Conservation (phyloP, 1,140 invertebrate species). For the Cyrtorhinus lividipennis region DNA sequence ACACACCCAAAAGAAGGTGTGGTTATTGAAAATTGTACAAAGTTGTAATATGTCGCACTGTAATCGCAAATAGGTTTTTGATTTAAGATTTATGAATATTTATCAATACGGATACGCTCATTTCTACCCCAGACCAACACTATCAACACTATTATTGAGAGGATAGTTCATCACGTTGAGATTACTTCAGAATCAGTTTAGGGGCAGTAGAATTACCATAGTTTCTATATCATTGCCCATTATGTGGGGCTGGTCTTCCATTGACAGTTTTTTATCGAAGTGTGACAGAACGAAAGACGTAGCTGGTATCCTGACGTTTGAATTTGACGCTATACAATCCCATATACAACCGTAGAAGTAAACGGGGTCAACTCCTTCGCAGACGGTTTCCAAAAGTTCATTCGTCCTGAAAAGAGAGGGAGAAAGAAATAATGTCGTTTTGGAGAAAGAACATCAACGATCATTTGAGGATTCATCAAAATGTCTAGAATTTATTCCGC, state of each 20-base stretch:
- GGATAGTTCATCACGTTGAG: neutral
- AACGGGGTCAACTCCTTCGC: slow-evolving; percentile 57
- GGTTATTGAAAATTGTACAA: too few species aligned
- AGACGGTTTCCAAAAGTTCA: slow-evolving; percentile 59
- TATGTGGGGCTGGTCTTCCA: slow-evolving; percentile 73
- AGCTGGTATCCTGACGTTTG: slow-evolving; percentile 68
- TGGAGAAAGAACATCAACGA: too few species aligned
- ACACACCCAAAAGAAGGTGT: too few species aligned
- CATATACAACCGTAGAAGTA: slow-evolving; percentile 82
- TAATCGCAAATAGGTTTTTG: too few species aligned
- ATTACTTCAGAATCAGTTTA: neutral
- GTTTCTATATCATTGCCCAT: slow-evolving; percentile 75
- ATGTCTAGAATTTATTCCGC: neutral
- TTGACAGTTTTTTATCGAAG: slow-evolving; percentile 64
- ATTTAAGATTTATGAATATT: too few species aligned
- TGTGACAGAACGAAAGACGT: slow-evolving; percentile 67
- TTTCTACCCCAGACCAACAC: too few species aligned
- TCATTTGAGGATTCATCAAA: too few species aligned
- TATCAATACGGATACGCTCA: too few species aligned
- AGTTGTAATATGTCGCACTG: too few species aligned
- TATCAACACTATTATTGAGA: neutral
- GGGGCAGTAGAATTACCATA: slow-evolving; percentile 41
- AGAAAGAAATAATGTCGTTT: too few species aligned
- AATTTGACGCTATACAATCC: slow-evolving; percentile 72
- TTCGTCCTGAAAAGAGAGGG: slow-evolving; percentile 55